These are phyloP conservation scores for Apodemia duryi DNA, from an alignment of 2,888 invertebrate genomes.

Conservation along the genomic window DNA sequence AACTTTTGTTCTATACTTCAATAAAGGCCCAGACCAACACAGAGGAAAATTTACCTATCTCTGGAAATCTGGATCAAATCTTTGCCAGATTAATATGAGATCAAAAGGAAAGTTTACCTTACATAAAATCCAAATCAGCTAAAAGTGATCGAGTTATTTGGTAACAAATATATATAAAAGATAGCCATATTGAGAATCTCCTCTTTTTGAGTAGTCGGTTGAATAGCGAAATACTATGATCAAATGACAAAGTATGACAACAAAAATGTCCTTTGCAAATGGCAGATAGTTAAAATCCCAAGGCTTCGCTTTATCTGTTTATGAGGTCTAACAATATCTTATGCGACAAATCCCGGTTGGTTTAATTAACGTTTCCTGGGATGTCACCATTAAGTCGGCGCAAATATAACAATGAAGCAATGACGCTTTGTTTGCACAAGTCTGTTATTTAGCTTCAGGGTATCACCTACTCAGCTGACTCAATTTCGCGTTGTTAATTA, in stretches of 20 bases:
- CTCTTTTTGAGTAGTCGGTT: no score
- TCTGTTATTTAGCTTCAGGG: constrained; percentile 40
- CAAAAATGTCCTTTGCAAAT: not conserved
- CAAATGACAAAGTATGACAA: not conserved
- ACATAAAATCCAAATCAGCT: no score
- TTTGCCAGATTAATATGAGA: no score
- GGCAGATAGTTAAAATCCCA: constrained; percentile 4
- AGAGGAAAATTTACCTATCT: no score
- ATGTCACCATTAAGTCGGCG: constrained; percentile 67
- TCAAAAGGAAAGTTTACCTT: no score
- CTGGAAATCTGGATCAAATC: no score
- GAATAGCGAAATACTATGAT: not conserved
- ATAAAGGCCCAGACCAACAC: no score
- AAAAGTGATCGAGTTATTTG: no score
- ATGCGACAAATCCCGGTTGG: constrained; percentile 54
- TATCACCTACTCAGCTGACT: constrained; percentile 38
- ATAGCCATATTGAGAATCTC: no score
- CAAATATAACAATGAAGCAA: constrained; percentile 41
- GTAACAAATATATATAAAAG: no score
- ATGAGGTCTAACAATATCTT: constrained; percentile 49
- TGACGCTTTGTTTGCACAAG: constrained; percentile 55
- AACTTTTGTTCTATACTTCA: no score
- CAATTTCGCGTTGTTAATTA: constrained; percentile 36
- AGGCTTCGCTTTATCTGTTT: constrained; percentile 24
- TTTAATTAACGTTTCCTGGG: constrained; percentile 72